Evolutionary conservation across 2,888 invertebrate species (phyloP).

Genomic region (Epicampocera succincta): DNA sequence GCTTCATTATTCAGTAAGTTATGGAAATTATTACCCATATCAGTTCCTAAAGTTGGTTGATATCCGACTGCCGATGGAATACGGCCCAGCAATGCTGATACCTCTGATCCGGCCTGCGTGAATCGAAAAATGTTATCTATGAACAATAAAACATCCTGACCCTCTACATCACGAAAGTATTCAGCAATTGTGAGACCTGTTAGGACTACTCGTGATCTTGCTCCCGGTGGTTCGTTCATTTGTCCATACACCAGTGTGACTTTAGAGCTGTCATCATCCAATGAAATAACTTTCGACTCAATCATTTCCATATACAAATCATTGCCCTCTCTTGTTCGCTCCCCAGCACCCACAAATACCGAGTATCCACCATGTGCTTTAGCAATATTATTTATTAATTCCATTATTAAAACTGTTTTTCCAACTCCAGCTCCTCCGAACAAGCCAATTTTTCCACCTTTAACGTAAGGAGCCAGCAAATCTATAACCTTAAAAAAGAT

Average conservation of each 20-base stretch:
- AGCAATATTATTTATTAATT: constrained; percentile 96
- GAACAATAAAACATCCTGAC: constrained; percentile 95
- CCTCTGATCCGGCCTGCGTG: constrained; percentile 94
- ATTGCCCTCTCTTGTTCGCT: constrained; percentile 96
- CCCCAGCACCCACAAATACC: constrained; percentile 96
- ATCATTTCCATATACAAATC: constrained; percentile 98
- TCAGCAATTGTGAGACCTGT: constrained; percentile 96
- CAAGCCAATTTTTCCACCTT: constrained; percentile 95
- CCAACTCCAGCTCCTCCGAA: constrained; percentile 97
- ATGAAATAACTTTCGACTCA: constrained; percentile 94
- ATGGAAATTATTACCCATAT: constrained; percentile 86
- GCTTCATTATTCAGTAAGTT: too few species aligned
- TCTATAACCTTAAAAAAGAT: constrained; percentile 90
- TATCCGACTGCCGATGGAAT: constrained; percentile 97
- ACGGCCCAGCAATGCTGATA: constrained; percentile 95
- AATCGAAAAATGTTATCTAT: constrained; percentile 98
- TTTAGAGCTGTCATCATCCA: constrained; percentile 93
- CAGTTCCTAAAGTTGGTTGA: constrained; percentile 96
- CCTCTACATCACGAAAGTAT: constrained; percentile 96
- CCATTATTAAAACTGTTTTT: constrained; percentile 97
- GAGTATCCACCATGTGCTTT: constrained; percentile 98
- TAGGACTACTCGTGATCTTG: constrained; percentile 94
- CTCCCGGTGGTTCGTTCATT: constrained; percentile 98
- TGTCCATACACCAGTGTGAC: constrained; percentile 94
- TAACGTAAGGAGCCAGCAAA: constrained; percentile 93